Evolutionary conservation across 2,113 vertebrate genomes (phyloP), one percentile per base, ranked within the genome.

Genomic region (Trogon surrucura): DNA sequence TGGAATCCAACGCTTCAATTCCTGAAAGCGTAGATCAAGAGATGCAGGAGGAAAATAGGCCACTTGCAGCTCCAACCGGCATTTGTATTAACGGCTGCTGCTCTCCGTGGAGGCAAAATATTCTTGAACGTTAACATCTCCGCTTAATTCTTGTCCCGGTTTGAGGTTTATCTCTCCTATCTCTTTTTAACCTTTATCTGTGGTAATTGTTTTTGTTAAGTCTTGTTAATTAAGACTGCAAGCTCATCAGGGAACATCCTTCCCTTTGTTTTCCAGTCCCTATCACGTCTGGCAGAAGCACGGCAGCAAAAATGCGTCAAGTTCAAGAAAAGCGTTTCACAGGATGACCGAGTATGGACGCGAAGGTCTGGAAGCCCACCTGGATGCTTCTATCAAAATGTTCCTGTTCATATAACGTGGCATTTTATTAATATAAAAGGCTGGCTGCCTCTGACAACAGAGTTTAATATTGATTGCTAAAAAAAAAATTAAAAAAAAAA

Each of bases 191-290:
- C 88, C 80, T 89, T 85, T 25, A 77, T 89, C 73, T 65, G 57
- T 16, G 29, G 48, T 81, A 88, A 93, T 81, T 86, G 84, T 71
- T 36, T 81, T 64, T 79, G 83, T 81, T 91, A 79, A 88, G 29
- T 51, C 30, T 23, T 9, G 70, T 92, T 92, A 91, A 92, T 95
- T 85, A 94, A 87, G 87, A 65, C 50, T 80, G 23, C 7, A 22
- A 51, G 89, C 84, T 93, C 93, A 50, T 83, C 67, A 62, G 92
- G 88, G 85, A 70, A 60, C 77, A 36, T 48, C 50, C 41, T 69
- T 58, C 61, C 72, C 54, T 90, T 88, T 66, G 79, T 88, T 88
- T 93, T 11, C 44, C 62, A 19, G 54, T 45, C 21, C 69, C 2
- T 3, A 18, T 32, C 29, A n/a, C 1, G 8, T 47, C 71, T 80